Percentiles rank a stretch among this genome's conserved stretches.
phyloP scores from a whole-genome alignment of 2,113 vertebrate genomes.

The Eptesicus fuscus region DNA sequence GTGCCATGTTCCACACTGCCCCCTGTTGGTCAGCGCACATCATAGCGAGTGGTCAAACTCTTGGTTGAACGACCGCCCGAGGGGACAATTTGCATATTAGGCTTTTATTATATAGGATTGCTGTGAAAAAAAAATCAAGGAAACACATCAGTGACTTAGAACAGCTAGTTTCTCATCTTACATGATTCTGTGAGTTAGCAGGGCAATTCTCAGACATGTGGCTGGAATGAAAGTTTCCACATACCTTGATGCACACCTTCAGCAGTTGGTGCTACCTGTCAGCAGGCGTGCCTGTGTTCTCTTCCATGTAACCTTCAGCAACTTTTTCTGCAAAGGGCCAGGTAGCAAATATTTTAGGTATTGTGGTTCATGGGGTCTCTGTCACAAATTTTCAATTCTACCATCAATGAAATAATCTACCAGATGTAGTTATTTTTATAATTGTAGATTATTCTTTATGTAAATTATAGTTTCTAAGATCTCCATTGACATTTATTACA shows the following conservation, averaged over 20 bases:
- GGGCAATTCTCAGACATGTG: background rate
- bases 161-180: background rate
- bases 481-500: background rate
- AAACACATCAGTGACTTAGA: background rate
- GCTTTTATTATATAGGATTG: too few relatives aligned
- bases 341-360: background rate
- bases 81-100: too few relatives aligned
- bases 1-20: rapidly evolving
- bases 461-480: background rate
- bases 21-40: too few relatives aligned
- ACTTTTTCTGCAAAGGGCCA: background rate
- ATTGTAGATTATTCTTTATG: background rate
- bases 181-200: background rate
- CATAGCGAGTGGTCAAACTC: too few relatives aligned
- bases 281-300: background rate
- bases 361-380: background rate
- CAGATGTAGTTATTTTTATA: background rate
- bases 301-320: background rate
- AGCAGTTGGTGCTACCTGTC: background rate
- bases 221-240: background rate
- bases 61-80: too few relatives aligned
- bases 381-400: background rate
- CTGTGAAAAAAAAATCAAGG: background rate
- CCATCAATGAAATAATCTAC: background rate
- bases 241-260: background rate